Evolutionary conservation across 2,888 invertebrate species (phyloP).

Genomic region (Dilophus febrilis): DNA sequence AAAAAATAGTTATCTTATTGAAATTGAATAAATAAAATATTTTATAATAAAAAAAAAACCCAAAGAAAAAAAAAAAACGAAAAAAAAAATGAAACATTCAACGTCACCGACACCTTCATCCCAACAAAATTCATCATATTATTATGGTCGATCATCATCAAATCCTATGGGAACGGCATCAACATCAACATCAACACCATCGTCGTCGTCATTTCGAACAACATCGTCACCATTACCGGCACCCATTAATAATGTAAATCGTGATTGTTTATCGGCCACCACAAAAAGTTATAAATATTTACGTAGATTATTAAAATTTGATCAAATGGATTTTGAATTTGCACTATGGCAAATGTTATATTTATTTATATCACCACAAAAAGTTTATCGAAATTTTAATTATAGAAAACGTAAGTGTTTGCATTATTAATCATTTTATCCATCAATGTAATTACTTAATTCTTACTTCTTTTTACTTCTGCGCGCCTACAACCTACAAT

Average conservation of each 20-base stretch:
- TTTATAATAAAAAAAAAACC: no score
- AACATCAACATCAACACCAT: no score
- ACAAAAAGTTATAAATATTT: constrained; percentile 80
- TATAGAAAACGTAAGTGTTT: constrained; percentile 79
- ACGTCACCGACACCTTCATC: constrained; percentile 43
- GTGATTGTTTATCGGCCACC: constrained; percentile 64
- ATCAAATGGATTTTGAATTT: constrained; percentile 99
- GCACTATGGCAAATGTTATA: constrained; percentile 99
- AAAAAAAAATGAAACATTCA: constrained; percentile 37
- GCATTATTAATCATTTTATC: background rate
- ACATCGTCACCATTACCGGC: constrained; percentile 49
- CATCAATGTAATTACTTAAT: background rate
- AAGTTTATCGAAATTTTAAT: constrained; percentile 92
- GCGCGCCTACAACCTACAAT: no score
- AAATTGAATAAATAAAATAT: no score
- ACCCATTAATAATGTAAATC: constrained; percentile 48
- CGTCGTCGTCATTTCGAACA: constrained; percentile 33
- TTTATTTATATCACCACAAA: constrained; percentile 83
- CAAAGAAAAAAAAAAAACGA: no score
- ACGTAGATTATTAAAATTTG: constrained; percentile 67
- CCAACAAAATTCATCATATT: constrained; percentile 25
- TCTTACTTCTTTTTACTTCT: no score
- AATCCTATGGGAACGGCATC: no score
- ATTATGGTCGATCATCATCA: constrained; percentile 16
- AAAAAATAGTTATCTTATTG: no score